phyloP scores from a whole-genome alignment of 2,888 invertebrate species.

The Lepidochitona cinerea region DNA sequence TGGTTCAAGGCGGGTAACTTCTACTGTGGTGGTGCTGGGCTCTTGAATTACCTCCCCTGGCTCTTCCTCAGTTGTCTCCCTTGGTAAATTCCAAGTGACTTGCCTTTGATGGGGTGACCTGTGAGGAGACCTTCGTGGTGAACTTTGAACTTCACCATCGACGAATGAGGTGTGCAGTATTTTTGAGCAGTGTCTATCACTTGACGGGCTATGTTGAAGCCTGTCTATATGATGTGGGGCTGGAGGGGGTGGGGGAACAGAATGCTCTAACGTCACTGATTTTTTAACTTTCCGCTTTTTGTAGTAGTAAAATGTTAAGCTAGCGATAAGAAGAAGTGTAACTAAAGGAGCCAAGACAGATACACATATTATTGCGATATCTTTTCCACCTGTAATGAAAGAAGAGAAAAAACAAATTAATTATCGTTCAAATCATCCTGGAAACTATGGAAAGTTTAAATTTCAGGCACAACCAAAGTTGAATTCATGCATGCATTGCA shows the following conservation, averaged over 20 bases:
- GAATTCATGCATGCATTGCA: no score
- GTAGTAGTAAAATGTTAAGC: conserved; percentile 3
- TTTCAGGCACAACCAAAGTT: no score
- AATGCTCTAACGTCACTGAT: not conserved
- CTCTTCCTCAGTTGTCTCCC: not conserved
- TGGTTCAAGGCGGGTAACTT: no score
- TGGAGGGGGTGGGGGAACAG: not conserved
- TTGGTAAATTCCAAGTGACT: not conserved
- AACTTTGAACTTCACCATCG: not conserved
- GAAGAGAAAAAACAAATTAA: not conserved
- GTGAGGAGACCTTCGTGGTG: not conserved
- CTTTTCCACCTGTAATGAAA: not conserved
- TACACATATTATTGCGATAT: not conserved
- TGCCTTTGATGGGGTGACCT: not conserved
- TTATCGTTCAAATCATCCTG: no score
- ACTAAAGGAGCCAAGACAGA: not conserved
- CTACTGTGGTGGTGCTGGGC: not conserved
- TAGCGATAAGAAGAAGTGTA: not conserved
- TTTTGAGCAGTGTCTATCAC: not conserved
- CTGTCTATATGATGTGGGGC: not conserved
- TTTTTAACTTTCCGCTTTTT: conserved; percentile 1
- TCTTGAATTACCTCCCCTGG: not conserved
- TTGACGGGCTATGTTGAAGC: not conserved
- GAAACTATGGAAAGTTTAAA: no score
- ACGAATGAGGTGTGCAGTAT: not conserved